phyloP scores from a whole-genome alignment of 2,797 vertebrate species.

The Heliangelus exortis region DNA sequence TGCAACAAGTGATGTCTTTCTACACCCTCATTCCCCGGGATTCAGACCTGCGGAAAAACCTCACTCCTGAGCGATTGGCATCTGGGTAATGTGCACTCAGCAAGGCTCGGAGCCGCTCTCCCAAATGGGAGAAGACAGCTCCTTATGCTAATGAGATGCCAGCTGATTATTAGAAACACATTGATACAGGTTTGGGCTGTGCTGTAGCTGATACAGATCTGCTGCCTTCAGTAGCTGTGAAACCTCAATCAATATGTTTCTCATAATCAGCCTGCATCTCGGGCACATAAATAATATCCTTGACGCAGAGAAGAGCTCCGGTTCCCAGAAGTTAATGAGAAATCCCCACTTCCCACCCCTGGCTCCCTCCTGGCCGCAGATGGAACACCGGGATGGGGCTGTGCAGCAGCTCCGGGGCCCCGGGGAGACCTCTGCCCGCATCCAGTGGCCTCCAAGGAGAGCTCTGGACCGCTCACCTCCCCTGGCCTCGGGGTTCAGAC shows the following conservation, averaged over 20 bases:
- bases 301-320: neutral
- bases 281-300: constrained; percentile 39
- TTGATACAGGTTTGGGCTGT: constrained; percentile 69
- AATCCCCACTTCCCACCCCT: neutral
- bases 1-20: constrained; percentile 54
- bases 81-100: constrained; percentile 13
- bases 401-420: neutral
- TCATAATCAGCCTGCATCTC: constrained; percentile 56
- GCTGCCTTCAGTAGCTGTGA: constrained; percentile 70
- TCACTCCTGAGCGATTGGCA: neutral
- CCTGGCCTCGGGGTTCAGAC: rapidly evolving
- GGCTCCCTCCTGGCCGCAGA: neutral
- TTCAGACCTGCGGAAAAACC: neutral
- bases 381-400: neutral
- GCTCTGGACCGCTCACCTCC: rapidly evolving
- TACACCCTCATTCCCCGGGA: neutral
- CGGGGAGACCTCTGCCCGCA: rapidly evolving
- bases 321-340: constrained; percentile 24
- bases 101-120: constrained; percentile 10
- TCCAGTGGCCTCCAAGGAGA: neutral
- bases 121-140: constrained; percentile 69
- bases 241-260: constrained; percentile 75
- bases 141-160: constrained; percentile 78
- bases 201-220: constrained; percentile 71
- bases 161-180: constrained; percentile 80